Conservation (phyloP, 1,140 invertebrate genomes). For the Lucilia cuprina region DNA sequence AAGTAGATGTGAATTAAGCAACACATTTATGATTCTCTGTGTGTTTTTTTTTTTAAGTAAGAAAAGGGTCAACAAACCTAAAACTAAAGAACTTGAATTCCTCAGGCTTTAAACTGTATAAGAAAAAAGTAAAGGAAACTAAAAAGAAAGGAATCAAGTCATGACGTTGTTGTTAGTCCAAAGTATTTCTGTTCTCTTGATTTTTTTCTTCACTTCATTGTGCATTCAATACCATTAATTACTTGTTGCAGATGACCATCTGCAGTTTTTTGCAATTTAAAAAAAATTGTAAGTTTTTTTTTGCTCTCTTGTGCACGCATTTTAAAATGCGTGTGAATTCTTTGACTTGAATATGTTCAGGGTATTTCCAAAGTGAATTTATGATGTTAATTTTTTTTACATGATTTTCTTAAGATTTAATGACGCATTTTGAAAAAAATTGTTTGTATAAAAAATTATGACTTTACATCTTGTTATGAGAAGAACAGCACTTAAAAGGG, state of each 20-base stretch:
- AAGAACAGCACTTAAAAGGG: too few species aligned
- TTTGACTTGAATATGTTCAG: neutral
- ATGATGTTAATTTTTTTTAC: neutral
- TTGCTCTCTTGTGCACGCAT: neutral
- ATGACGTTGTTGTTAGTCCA: conserved; percentile 6
- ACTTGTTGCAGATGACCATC: neutral
- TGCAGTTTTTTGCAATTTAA: neutral
- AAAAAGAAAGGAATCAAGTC: neutral
- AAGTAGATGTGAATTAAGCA: neutral
- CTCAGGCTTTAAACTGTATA: neutral
- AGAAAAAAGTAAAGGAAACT: neutral
- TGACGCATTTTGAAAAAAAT: neutral
- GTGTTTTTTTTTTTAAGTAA: neutral
- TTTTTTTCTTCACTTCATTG: neutral
- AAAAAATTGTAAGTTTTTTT: neutral
- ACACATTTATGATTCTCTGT: neutral
- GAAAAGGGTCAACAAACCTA: neutral
- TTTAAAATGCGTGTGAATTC: conserved; percentile 6
- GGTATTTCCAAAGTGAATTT: neutral
- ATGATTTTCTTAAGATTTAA: neutral
- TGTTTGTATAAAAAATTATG: neutral
- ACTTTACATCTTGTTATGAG: neutral
- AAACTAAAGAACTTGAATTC: neutral
- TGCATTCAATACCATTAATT: neutral
- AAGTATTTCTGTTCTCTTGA: neutral